These are phyloP conservation scores for Chymomyza fuscimana DNA, from an alignment of 2,888 invertebrate genomes.

Conservation along the genomic window DNA sequence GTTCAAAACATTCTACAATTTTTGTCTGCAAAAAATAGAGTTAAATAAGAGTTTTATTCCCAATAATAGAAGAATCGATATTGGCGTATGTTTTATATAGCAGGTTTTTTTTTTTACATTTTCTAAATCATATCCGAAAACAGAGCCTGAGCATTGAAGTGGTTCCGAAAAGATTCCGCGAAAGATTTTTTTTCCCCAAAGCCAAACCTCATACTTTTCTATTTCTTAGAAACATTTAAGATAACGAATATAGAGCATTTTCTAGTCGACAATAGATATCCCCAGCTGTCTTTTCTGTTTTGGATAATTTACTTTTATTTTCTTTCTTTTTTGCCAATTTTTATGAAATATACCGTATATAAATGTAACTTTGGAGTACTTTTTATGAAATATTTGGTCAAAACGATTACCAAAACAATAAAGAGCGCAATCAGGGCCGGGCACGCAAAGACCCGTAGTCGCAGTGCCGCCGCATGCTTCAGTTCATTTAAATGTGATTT, in stretches of 20 bases:
- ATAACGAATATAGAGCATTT: background rate
- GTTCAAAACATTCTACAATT: too few species aligned
- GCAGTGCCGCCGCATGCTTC: conserved; percentile 44
- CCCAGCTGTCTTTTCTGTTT: background rate
- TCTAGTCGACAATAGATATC: background rate
- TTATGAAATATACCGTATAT: conserved; percentile 13
- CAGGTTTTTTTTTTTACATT: too few species aligned
- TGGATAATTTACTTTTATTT: conserved; percentile 11
- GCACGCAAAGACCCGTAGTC: background rate
- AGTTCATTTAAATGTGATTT: conserved; percentile 63
- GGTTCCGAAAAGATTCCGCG: too few species aligned
- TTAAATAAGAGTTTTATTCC: too few species aligned
- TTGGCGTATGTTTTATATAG: too few species aligned
- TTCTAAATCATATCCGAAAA: too few species aligned
- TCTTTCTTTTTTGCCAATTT: conserved; percentile 11
- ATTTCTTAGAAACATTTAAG: too few species aligned
- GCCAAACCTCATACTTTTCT: too few species aligned
- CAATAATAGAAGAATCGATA: too few species aligned
- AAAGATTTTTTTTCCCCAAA: too few species aligned
- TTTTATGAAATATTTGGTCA: conserved; percentile 52
- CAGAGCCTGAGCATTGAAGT: too few species aligned
- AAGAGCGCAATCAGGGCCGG: conserved; percentile 39
- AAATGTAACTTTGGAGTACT: background rate
- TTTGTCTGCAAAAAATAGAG: too few species aligned
- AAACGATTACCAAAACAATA: conserved; percentile 53